Evolutionary conservation across 2,113 vertebrate species (phyloP), one percentile per base, ranked within the genome.

Genomic region (Taurulus bubalis): DNA sequence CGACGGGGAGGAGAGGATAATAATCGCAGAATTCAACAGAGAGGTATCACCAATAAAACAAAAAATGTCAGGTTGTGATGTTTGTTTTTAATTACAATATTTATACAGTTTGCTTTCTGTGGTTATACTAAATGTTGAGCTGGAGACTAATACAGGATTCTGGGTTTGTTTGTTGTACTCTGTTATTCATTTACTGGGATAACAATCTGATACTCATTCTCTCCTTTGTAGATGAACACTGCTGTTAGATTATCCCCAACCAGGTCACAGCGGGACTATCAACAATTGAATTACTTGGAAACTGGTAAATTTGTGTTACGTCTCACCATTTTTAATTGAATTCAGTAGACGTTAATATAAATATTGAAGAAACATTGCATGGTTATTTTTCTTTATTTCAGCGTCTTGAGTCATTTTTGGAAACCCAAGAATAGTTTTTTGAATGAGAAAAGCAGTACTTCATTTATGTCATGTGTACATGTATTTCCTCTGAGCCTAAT

Each of bases 201-300:
- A 8, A 22, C 47, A 58, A 1, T 49, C 26, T 73, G 4, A 9
- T 32, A 30, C 11, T 24, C 0, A 68, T 49, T 85, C 8, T 82
- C 45, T 85, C 28, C 26, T 67, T 47, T 78, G 28, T 70, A 92
- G 92, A 71, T 75, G 47, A 42, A 55, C 49, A 40, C 65, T 2
- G 36, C 79, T 30, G 82, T 68, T 22, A 68, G 81, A 71, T 79
- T 85, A 42, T 90, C 90, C 16, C 80, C 89, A 4, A 69, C 92
- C 7, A 78, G 67, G 34, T 72, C 85, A 79, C 74, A 88, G 26
- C 30, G 4, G n/a, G 82, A 85, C 60, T 80, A 78, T 72, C 77
- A 77, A 11, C 78, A 77, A 1, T 40, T 47, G 42, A 81, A 71
- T 42, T 76, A 64, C 6, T 1, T 28, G 12, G 45, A 75, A 77